Percentiles rank a stretch among this genome's conserved stretches.
Conservation (phyloP, 1,140 invertebrate genomes). For the Cardiocondyla obscurior region DNA sequence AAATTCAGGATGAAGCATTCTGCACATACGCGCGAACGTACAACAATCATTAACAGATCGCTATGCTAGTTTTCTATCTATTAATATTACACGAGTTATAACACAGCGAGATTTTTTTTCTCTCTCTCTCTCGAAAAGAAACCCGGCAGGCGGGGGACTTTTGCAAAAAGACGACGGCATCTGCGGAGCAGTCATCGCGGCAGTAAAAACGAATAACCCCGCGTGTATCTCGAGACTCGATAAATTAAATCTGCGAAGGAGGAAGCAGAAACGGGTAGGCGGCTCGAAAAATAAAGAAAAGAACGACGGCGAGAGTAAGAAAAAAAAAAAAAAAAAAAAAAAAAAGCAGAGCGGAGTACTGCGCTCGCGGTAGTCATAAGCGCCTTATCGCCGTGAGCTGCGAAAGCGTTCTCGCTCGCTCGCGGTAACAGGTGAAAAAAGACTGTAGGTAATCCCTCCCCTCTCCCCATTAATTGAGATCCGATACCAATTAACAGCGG, state of each 20-base stretch:
- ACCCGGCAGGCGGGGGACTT: conserved; percentile 38
- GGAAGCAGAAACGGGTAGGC: conserved; percentile 33
- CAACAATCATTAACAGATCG: conserved; percentile 65
- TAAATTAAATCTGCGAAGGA: conserved; percentile 74
- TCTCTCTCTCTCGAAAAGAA: conserved; percentile 54
- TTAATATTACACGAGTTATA: conserved; percentile 79
- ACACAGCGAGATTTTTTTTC: no score
- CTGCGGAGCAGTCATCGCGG: conserved; percentile 52
- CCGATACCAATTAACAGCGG: conserved; percentile 75
- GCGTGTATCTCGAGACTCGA: conserved; percentile 74
- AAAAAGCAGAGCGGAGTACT: not conserved
- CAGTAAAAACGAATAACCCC: conserved; percentile 71
- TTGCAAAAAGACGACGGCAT: conserved; percentile 66
- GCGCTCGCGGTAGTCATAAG: conserved; percentile 58
- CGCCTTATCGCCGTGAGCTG: conserved; percentile 61
- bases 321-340: not conserved
- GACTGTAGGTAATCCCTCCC: conserved; percentile 66
- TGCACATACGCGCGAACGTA: not conserved
- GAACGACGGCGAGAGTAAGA: not conserved
- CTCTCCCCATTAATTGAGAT: conserved; percentile 79
- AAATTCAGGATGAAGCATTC: not conserved
- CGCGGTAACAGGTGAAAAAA: conserved; percentile 67
- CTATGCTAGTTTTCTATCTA: conserved; percentile 77
- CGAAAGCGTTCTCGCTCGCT: conserved; percentile 45
- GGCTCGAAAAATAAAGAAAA: not conserved